Evolutionary conservation across 2,888 invertebrate species (phyloP), one percentile per base, ranked within the genome.

Genomic region (Torymus auratus): DNA sequence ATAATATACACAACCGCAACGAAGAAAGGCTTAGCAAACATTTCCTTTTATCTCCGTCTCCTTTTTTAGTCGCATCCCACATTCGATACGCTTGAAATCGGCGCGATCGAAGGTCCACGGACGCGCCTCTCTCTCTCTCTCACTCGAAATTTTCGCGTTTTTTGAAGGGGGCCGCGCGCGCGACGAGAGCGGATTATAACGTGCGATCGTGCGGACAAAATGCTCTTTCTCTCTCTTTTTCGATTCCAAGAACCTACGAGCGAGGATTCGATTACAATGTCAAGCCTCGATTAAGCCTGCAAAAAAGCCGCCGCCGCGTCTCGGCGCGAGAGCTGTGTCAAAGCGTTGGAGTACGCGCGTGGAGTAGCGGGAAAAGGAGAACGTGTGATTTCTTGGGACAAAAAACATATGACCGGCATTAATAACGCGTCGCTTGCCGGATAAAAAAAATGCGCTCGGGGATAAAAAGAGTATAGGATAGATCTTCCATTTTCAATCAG

Each of bases 221-320:
- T 65, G 56, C 53, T 15, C 28, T 28, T 28, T 28, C 28, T 28
- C 28, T 28, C 28, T 28, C 28, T 28, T 56, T 61, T 74, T 81
- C 81, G 83, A 75, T 85, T 85, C 84, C 69, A 67, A 77, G 84
- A 85, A 85, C 77, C 67, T 70, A 65, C 71, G 67, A 50, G 28
- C 28, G 68, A 83, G 80, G 83, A 84, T 84, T 85, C 83, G 83
- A 84, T 85, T 85, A 84, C 83, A 84, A 81, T 84, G 84, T 84
- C 83, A 83, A 84, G 82, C 79, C 73, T 80, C 83, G 84, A 85
- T 85, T 84, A 83, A 78, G 53, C 60, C 61, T 14, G 60, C 17
- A 72, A 81, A 80, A 80, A 80, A 76, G 71, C 41, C 28, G 62
- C 67, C 23, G 15, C 55, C 28, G 28, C 7, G 28, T 2, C 28